Percentiles rank a stretch among this genome's conserved stretches.
These are phyloP conservation scores for Luperina testacea DNA, from an alignment of 2,888 invertebrate species.

Conservation along the genomic window DNA sequence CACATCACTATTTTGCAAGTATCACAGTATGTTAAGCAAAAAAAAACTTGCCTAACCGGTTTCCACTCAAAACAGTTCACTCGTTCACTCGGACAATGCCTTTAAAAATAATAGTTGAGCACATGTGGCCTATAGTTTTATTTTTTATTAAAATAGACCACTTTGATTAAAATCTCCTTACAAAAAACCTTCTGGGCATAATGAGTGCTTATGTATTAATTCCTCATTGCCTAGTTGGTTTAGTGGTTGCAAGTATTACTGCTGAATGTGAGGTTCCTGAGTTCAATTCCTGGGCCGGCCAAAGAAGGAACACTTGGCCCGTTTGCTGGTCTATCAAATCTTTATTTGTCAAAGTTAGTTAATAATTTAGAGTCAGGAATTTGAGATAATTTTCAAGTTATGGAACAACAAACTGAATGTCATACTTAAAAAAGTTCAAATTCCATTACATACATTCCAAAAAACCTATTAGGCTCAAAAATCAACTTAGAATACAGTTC, in stretches of 20 bases:
- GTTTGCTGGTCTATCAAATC: too few species aligned
- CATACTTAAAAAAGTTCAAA: too few species aligned
- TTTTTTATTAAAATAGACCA: neutral
- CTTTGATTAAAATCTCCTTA: neutral
- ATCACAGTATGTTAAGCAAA: conserved; percentile 1
- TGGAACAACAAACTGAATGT: too few species aligned
- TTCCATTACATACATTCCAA: too few species aligned
- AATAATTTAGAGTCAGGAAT: too few species aligned
- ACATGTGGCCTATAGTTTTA: neutral
- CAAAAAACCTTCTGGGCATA: neutral
- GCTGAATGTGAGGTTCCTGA: neutral
- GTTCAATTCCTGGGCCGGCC: neutral
- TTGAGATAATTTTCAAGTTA: too few species aligned
- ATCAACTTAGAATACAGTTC: too few species aligned
- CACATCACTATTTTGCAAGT: conserved; percentile 33
- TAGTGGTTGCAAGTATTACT: neutral
- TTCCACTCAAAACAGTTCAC: conserved; percentile 32
- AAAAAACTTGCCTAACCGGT: conserved; percentile 20
- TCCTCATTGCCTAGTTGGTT: neutral
- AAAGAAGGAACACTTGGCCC: neutral
- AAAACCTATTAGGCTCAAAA: too few species aligned
- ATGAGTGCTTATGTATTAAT: neutral
- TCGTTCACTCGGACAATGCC: conserved; percentile 26
- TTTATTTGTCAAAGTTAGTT: too few species aligned
- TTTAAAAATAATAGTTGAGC: conserved; percentile 12